Percentiles rank a stretch among this genome's conserved stretches.
Conservation (phyloP, 1,140 invertebrate genomes). For the Lordiphosa clarofinis region DNA sequence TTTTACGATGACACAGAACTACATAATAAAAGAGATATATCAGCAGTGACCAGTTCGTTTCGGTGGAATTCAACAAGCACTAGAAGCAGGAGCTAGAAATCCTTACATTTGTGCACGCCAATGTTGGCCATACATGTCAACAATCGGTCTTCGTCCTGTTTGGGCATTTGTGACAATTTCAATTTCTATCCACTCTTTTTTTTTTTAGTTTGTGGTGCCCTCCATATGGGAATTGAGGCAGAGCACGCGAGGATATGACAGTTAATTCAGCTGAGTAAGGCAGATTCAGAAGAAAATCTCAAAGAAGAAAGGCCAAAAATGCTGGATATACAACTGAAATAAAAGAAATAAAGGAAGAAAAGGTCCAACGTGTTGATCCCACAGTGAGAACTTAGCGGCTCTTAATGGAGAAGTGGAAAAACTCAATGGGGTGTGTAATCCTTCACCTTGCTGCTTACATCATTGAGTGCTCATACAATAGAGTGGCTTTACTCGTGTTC, state of each 20-base stretch:
- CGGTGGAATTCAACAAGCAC: constrained; percentile 48
- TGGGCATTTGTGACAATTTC: constrained; percentile 51
- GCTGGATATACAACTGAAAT: no score
- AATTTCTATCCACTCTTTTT: constrained; percentile 24
- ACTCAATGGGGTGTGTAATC: no score
- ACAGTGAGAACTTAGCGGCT: no score
- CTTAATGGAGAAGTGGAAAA: no score
- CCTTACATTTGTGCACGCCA: constrained; percentile 55
- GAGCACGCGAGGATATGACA: constrained; percentile 34
- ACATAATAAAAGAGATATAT: constrained; percentile 76
- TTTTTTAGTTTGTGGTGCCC: constrained; percentile 1
- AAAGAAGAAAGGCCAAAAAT: no score
- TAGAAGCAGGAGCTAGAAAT: constrained; percentile 35
- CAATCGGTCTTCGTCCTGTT: constrained; percentile 59
- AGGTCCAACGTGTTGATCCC: no score
- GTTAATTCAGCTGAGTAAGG: no score
- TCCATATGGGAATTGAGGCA: constrained; percentile 39
- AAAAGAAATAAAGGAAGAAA: no score
- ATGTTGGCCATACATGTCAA: constrained; percentile 61
- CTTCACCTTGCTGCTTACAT: no score
- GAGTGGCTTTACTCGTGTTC: no score
- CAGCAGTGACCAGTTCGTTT: constrained; percentile 25
- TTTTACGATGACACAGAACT: constrained; percentile 74
- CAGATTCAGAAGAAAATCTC: no score
- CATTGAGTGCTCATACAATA: no score